These are phyloP conservation scores for Pao palembangensis DNA, from an alignment of 2,113 vertebrate species.

Conservation along the genomic window DNA sequence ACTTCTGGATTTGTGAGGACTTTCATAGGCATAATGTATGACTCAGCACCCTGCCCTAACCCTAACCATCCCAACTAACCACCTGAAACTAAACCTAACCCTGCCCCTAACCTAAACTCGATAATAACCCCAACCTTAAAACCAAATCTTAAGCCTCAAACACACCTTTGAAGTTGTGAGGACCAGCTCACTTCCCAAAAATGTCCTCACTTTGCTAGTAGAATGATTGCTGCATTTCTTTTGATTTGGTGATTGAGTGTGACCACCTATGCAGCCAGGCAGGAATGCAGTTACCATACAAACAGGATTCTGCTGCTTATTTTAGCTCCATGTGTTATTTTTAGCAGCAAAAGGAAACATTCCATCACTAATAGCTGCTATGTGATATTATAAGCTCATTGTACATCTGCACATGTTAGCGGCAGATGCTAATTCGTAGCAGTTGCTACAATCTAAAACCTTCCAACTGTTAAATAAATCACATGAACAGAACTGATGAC, in stretches of 20 bases:
- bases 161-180: too few species aligned
- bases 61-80: too few species aligned
- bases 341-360: constrained; percentile 40
- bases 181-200: too few species aligned
- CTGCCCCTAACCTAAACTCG: too few species aligned
- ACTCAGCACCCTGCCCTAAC: too few species aligned
- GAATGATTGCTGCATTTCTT: constrained; percentile 6
- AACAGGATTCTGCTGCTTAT: constrained; percentile 45
- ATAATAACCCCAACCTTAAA: too few species aligned
- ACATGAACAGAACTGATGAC: not conserved
- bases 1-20: too few species aligned
- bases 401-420: not conserved
- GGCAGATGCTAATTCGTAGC: constrained; percentile 24
- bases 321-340: constrained; percentile 54
- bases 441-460: constrained; percentile 20
- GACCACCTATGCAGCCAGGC: constrained; percentile 42
- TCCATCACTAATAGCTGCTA: constrained; percentile 35
- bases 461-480: not conserved
- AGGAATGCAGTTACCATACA: constrained; percentile 49
- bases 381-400: constrained; percentile 26
- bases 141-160: too few species aligned
- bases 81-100: too few species aligned
- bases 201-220: too few species aligned
- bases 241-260: constrained; percentile 14
- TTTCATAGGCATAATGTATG: too few species aligned